Evolutionary conservation across 1,140 invertebrate species (phyloP), one percentile per base, ranked within the genome.

Genomic region (Drosophila melanica): DNA sequence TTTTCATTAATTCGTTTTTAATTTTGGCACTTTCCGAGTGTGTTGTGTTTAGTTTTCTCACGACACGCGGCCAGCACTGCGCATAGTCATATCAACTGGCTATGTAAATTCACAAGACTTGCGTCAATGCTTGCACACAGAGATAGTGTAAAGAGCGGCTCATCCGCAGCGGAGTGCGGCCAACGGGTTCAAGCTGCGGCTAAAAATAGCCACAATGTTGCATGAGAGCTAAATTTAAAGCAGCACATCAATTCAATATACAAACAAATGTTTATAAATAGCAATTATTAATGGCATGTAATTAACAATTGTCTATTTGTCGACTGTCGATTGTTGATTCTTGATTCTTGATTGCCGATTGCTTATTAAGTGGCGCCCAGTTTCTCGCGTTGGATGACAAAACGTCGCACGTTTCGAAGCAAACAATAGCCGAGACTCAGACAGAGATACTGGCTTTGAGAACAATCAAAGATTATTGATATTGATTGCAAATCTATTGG

Each of bases 311-410:
- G 64, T 79, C 75, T 72, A 79, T 86, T 72, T 81, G 69, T 50
- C 53, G 60, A 65, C n/a, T 51, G 39, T 41, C 39, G 39, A n/a
- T 55, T 74, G 63, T 57, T 50, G 62, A 44, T 54, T 53, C 48
- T 47, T 63, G 69, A 77, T 69, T 77, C 62, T 70, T 37, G 66
- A 82, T 48, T 33, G 44, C 18, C 60, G 78, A 89, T 84, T 84
- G 73, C 75, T 57, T 78, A 80, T 89, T 84, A 89, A 90, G 77
- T 89, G 84, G 84, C 84, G 84, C 84, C 84, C 54, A 60, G 50
- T 45, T 45, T 50, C 50, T 53, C 44, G 35, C 23, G 14, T 45
- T 53, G 62, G 37, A 51, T 62, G 70, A 63, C 59, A 75, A 75
- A 77, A 48, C 66, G 63, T 74, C 47, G 68, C 81, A 85, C 81